These are phyloP conservation scores for Mycogona germanica DNA, from an alignment of 2,888 invertebrate genomes.

Conservation along the genomic window DNA sequence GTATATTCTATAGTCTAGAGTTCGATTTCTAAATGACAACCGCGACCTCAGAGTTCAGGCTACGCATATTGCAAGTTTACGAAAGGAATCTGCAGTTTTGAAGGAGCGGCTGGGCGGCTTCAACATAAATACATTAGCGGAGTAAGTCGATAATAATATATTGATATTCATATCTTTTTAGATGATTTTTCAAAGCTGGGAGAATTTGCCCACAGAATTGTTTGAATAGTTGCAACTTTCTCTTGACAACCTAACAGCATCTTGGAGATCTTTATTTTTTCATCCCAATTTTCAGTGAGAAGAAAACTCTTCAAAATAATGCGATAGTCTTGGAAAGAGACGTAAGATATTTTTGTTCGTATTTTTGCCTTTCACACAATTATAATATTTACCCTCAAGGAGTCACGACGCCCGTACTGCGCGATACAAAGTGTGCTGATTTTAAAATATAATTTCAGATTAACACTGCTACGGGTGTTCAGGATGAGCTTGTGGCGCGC, in stretches of 20 bases:
- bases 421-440: too few relatives aligned
- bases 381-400: too few relatives aligned
- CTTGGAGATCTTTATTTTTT: too few relatives aligned
- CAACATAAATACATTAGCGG: slow-evolving; percentile 6
- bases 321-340: neutral
- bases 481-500: slow-evolving; percentile 32
- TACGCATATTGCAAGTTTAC: neutral
- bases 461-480: slow-evolving; percentile 29
- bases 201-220: too few relatives aligned
- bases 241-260: too few relatives aligned
- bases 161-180: neutral
- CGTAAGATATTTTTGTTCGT: too few relatives aligned
- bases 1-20: neutral
- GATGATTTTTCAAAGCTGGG: neutral
- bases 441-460: too few relatives aligned
- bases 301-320: neutral
- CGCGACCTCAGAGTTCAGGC: neutral
- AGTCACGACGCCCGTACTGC: too few relatives aligned
- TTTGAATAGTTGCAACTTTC: too few relatives aligned
- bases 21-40: slow-evolving; percentile 4
- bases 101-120: slow-evolving; percentile 11
- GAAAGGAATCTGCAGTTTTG: slow-evolving; percentile 1
- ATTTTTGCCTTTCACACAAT: too few relatives aligned
- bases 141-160: neutral
- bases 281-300: slow-evolving; percentile 8